A percentile compares a stretch with the other conserved stretches of the same genome.
Evolutionary conservation across 37 sponge, comb jelly and placozoan genomes (phyloP).

Genomic region (Lycopodina hypogea): DNA sequence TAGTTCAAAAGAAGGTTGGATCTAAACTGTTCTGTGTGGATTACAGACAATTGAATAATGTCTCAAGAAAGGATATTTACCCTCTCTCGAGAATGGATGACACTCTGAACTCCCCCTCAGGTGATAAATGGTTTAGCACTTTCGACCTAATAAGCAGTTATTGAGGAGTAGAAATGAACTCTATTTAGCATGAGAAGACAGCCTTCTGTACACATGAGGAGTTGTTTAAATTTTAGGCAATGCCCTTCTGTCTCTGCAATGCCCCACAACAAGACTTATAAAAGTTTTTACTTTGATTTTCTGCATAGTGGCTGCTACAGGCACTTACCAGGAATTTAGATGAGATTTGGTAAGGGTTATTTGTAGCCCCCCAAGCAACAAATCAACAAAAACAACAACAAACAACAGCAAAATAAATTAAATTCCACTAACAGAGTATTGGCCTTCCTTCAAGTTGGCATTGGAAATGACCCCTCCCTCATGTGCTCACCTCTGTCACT

Average conservation of each 20-base stretch:
- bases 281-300: too few relatives aligned
- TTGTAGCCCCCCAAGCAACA: too few relatives aligned
- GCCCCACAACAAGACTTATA: too few relatives aligned
- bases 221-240: slow-evolving; percentile 17
- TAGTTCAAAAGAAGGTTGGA: slow-evolving; percentile 27
- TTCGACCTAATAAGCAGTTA: slow-evolving; percentile 11
- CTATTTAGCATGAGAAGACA: slow-evolving; percentile 19
- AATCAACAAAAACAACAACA: too few relatives aligned
- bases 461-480: too few relatives aligned
- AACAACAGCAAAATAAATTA: too few relatives aligned
- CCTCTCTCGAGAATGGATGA: slow-evolving; percentile 23
- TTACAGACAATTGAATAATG: not conserved
- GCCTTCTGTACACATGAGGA: slow-evolving; percentile 9
- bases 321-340: slow-evolving; percentile 1
- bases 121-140: slow-evolving; percentile 5
- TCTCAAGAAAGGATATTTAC: slow-evolving; percentile 4
- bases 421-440: too few relatives aligned
- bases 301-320: too few relatives aligned
- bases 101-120: slow-evolving; percentile 3
- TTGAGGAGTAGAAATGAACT: slow-evolving; percentile 19
- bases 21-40: slow-evolving; percentile 16
- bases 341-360: not conserved
- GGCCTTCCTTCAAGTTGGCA: too few relatives aligned
- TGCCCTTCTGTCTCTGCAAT: slow-evolving; percentile 32
- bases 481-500: too few relatives aligned